These are phyloP conservation scores for Cryptomyrus ogoouensis DNA, from an alignment of 2,113 vertebrate genomes.

Conservation along the genomic window DNA sequence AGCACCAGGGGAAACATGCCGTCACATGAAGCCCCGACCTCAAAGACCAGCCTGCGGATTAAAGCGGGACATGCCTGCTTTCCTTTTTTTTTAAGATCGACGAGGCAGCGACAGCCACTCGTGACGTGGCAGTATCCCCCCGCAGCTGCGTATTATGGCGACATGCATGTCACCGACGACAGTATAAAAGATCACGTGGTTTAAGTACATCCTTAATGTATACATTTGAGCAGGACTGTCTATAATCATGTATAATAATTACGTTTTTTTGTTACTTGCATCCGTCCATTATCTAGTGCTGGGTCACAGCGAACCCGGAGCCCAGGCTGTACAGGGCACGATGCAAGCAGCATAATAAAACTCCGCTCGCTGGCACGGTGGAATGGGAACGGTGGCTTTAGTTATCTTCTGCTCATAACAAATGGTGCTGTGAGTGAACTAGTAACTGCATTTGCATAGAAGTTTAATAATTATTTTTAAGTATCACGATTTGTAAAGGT, in stretches of 20 bases:
- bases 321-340: not conserved
- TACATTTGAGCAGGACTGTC: not conserved
- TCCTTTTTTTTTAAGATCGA: not conserved
- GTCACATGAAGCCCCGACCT: slow-evolving; percentile 10
- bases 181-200: not conserved
- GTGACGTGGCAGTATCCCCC: not conserved
- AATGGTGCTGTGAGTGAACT: not conserved
- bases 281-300: not conserved
- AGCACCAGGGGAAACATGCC: not conserved
- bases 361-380: not conserved
- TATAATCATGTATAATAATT: not conserved
- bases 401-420: not conserved
- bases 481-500: not conserved
- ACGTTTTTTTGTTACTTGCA: not conserved
- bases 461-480: not conserved
- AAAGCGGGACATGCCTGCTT: not conserved
- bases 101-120: not conserved
- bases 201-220: not conserved
- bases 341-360: not conserved
- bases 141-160: not conserved
- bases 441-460: not conserved
- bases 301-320: not conserved
- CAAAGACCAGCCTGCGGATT: not conserved
- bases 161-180: not conserved
- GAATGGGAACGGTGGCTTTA: not conserved